Conservation (phyloP, 2,888 invertebrate genomes). For the Apamea epomidion region DNA sequence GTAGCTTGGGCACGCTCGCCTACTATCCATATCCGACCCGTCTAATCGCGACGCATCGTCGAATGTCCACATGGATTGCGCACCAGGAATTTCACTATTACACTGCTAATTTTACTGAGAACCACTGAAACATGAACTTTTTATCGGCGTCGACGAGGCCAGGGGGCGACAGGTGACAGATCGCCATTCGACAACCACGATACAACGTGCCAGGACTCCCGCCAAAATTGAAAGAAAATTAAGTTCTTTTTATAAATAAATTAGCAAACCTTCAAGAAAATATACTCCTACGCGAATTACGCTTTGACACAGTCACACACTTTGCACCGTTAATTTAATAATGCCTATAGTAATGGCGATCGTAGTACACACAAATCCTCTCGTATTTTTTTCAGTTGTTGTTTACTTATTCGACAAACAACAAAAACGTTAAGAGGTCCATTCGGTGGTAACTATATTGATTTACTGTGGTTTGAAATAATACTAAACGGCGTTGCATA, state of each 20-base stretch:
- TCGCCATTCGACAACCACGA: slow-evolving; percentile 80
- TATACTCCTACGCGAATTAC: slow-evolving; percentile 63
- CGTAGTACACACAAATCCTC: slow-evolving; percentile 54
- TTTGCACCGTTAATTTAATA: slow-evolving; percentile 66
- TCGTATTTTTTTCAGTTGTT: slow-evolving; percentile 54
- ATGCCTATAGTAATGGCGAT: slow-evolving; percentile 69
- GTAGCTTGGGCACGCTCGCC: slow-evolving; percentile 86
- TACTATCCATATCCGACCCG: slow-evolving; percentile 87
- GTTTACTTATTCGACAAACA: slow-evolving; percentile 62
- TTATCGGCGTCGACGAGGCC: slow-evolving; percentile 81
- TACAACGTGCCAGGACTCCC: slow-evolving; percentile 85
- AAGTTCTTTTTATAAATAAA: slow-evolving; percentile 76
- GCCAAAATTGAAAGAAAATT: slow-evolving; percentile 86
- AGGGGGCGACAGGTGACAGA: slow-evolving; percentile 84
- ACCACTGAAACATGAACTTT: slow-evolving; percentile 81
- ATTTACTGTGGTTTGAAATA: slow-evolving; percentile 17
- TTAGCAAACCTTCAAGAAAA: slow-evolving; percentile 67
- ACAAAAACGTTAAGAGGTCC: slow-evolving; percentile 34
- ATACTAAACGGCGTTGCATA: slow-evolving; percentile 29
- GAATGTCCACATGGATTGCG: slow-evolving; percentile 84
- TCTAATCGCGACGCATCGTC: slow-evolving; percentile 85
- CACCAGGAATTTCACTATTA: slow-evolving; percentile 82
- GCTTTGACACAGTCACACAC: slow-evolving; percentile 56
- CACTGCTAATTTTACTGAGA: slow-evolving; percentile 86
- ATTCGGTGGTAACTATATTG: neutral